Base-by-base conservation (phyloP, 2,888 invertebrate genomes). In the Lepidonotus clava region DNA sequence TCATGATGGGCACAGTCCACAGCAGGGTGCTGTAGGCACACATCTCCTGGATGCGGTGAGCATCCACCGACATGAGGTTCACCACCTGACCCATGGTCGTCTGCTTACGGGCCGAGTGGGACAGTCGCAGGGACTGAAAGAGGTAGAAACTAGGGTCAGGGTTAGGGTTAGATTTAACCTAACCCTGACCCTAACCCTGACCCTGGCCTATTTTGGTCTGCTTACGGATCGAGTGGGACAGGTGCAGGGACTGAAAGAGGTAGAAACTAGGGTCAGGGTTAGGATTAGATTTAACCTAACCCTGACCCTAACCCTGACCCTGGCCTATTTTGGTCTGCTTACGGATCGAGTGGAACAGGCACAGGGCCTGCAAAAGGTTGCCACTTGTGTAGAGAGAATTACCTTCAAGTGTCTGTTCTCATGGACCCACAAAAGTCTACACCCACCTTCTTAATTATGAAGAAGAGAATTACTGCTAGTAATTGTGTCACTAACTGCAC, bases 31-130 rank as follows among this genome's bases (percentile, higher is more conserved):
- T 40, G 41, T 83, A 87, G 28, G 36, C 46, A 40, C 32, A 61
- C 41, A 61, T 32, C 34, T 87, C 87, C 56, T 87, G 87, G 32
- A 87, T 76, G n/a, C 53, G 86, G 32, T 46, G 67, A 11, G 87
- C 85, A 36, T 87, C 87, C 28, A 87, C 87, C 6, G 85, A 85
- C 87, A 87, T 87, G 0, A 85, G 36, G 40, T 36, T 85, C 14
- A 85, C 24, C 1, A 87, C 67, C 36, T 87, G 66, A 36, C 87
- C 87, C 34, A 67, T 83, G 1, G 76, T 86, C 0, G 86, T 80
- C 40, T 24, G 36, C 14, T 41, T 53, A 24, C 80, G 36, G 0
- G 86, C 32, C 14, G 77, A 11, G 61, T 34, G 53, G 1, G 86
- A 86, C n/a, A 86, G 86, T 11, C 32, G 32, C 61, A 86, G 61